Base-by-base conservation (phyloP, 2,888 invertebrate genomes). In the Ferrisia virgata region DNA sequence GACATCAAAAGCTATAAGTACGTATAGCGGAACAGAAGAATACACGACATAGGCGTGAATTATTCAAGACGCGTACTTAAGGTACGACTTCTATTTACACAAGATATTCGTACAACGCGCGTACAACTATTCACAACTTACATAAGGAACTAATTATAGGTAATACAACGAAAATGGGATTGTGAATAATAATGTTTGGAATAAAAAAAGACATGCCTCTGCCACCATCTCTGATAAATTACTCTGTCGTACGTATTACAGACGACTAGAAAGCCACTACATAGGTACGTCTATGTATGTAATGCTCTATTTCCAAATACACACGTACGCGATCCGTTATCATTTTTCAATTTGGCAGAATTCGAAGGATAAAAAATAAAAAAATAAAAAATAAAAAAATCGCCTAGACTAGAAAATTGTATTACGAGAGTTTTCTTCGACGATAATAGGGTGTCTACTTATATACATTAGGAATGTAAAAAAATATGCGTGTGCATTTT, bases 141-240 rank as follows among this genome's bases (percentile, higher is more conserved):
- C 8, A n/a, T 43, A 28, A 78, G 33, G 33, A 78, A 80, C 33
- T 22, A 79, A 43, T 22, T 22, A 25, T 11, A 31, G 18, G 39
- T 9, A 6, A 40, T 47, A 18, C 18, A 79, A 79, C 25, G 25
- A 79, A 6, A 13, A 43, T 11, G 28, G 25, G 15, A 43, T 15
- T n/a, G 28, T n/a, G 28, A 80, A 80, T 8, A n/a, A 53, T 53
- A 25, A 28, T 25, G 40, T 8, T 13, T 13, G 40, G 15, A 22
- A 53, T 13, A 33, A 36, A 22, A 11, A 9, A 39, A 39, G 22
- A 64, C n/a, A 69, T 58, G 82, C 82, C 82, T 82, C 82, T 82
- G 82, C 82, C 82, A 82, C 82, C 82, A 69, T 82, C 64, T 72
- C n/a, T n/a, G n/a, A n/a, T n/a, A 53, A n/a, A 11, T 53, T 15